Evolutionary conservation across 1,140 invertebrate species (phyloP), one percentile per base, ranked within the genome.

Genomic region (Telenomus remus): DNA sequence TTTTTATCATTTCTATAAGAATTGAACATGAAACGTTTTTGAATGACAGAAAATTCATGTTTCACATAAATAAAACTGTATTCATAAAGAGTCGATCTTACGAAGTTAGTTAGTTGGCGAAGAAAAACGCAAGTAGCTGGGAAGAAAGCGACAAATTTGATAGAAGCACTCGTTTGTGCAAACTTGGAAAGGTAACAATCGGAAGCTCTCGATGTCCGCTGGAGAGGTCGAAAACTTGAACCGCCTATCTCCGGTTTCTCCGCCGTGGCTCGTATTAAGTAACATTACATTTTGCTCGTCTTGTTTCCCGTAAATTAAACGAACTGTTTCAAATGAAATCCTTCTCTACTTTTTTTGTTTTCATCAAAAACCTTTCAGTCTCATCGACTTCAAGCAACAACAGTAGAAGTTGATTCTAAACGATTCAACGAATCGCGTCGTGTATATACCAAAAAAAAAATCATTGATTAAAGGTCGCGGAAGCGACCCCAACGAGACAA

Each of bases 91-190:
- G 19, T 27, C 19, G 19, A 27, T 27, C 19, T 6, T 9, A 4
- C n/a, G 1, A 11, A 39, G 9, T 39, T 39, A 39, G 34, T 39
- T 39, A 53, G 56, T 49, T 14, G 47, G 51, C 39, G 39, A 43
- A 27, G 7, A 46, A 53, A 35, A 14, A 11, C 56, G 14, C 64
- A 53, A 44, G 43, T n/a, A 48, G 34, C 39, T 33, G 55, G 68
- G 55, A 49, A 65, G 68, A 63, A 63, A 69, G 59, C 53, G 71
- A 78, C 19, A 72, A 71, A 69, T 81, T 81, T 81, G 80, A 80
- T 79, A 57, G 72, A 72, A 71, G 71, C 55, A 80, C 76, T 80
- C 76, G 76, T 79, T 80, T 69, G 78, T 80, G 65, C 66, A 79
- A 79, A 65, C 66, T 76, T 50, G 55, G 66, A 64, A 80, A 60